These are phyloP conservation scores for Lobophora halterata DNA, from an alignment of 2,888 invertebrate genomes.

Conservation along the genomic window DNA sequence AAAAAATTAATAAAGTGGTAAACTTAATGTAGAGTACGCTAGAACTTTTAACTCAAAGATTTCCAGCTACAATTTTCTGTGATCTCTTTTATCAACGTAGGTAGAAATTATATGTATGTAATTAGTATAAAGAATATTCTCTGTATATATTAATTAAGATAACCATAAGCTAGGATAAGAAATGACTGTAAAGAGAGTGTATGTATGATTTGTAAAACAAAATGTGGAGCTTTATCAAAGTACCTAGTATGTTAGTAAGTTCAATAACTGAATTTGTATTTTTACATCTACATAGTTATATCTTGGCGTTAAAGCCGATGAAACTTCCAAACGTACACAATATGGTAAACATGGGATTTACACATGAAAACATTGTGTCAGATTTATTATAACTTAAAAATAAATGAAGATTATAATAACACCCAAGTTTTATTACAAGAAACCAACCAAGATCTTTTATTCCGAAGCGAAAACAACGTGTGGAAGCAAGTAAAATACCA, in stretches of 20 bases:
- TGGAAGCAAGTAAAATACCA: too few species aligned
- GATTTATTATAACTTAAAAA: constrained; percentile 72
- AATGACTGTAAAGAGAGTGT: constrained; percentile 77
- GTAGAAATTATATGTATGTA: constrained; percentile 71
- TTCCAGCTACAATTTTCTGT: constrained; percentile 82
- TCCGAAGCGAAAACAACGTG: too few species aligned
- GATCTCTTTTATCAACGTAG: constrained; percentile 80
- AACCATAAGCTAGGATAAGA: constrained; percentile 53
- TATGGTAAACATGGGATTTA: constrained; percentile 55
- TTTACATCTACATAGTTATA: constrained; percentile 78
- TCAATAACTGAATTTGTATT: constrained; percentile 75
- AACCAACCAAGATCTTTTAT: too few species aligned
- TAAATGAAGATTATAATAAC: constrained; percentile 68
- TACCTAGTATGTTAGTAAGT: constrained; percentile 75
- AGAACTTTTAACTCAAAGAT: constrained; percentile 75
- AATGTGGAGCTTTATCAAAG: constrained; percentile 79
- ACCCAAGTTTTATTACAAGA: constrained; percentile 40
- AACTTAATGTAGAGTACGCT: constrained; percentile 64
- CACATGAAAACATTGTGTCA: constrained; percentile 65
- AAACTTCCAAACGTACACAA: constrained; percentile 71
- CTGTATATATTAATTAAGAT: constrained; percentile 68
- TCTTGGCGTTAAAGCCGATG: constrained; percentile 57
- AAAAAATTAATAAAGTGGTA: constrained; percentile 74
- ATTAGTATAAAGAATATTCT: constrained; percentile 64
- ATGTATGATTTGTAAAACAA: constrained; percentile 80